phyloP scores from a whole-genome alignment of 35 echinoderm and acorn worm species.

The Patiria miniata region DNA sequence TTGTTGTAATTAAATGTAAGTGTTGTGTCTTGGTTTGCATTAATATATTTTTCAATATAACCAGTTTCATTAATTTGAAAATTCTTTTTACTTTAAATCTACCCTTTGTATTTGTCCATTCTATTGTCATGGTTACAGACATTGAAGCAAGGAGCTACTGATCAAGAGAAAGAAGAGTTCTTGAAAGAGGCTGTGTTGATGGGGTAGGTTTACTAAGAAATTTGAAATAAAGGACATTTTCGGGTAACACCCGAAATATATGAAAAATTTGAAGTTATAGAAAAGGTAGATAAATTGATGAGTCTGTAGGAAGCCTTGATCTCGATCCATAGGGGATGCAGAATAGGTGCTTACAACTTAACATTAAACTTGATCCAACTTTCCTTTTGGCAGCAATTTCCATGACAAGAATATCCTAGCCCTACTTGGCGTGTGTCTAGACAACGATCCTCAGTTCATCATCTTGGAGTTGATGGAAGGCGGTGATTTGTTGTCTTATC shows the following conservation, averaged over 20 bases:
- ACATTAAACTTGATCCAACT: too few relatives aligned
- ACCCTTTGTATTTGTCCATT: background rate
- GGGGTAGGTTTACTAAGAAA: conserved; percentile 68
- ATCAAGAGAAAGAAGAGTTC: conserved; percentile 96
- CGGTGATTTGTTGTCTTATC: conserved; percentile 85
- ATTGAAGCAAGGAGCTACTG: conserved; percentile 84
- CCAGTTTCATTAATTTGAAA: background rate
- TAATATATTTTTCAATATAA: background rate
- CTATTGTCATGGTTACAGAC: conserved; percentile 64
- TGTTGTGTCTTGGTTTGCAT: background rate
- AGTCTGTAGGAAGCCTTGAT: too few relatives aligned
- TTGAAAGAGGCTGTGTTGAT: conserved; percentile 95
- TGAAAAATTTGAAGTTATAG: too few relatives aligned
- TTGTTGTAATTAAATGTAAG: background rate
- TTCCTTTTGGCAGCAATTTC: conserved; percentile 72
- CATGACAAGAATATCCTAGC: conserved; percentile 85
- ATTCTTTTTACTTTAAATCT: too few relatives aligned
- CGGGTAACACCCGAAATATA: too few relatives aligned
- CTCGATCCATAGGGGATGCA: too few relatives aligned
- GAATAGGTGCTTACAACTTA: too few relatives aligned
- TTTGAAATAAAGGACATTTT: background rate
- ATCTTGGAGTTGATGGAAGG: conserved; percentile 99
- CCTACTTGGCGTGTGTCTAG: conserved; percentile 88
- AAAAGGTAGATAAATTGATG: too few relatives aligned
- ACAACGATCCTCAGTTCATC: conserved; percentile 97